Percentiles rank a stretch among this genome's conserved stretches.
phyloP scores from a whole-genome alignment of 92 coral and sea anemone genomes.

The Porites evermanni region DNA sequence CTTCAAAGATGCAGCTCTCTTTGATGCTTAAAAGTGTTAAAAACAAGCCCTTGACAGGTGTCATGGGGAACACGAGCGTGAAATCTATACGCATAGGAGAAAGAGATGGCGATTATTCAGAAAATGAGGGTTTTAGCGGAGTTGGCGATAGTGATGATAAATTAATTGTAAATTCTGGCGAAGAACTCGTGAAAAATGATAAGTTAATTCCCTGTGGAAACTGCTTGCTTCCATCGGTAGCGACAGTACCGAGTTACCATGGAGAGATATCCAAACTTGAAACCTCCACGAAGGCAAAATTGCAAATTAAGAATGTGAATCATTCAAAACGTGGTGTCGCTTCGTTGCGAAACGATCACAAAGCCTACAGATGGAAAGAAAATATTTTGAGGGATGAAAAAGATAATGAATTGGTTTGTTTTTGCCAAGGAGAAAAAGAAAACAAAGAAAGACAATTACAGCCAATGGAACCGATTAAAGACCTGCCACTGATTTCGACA shows the following conservation, averaged over 20 bases:
- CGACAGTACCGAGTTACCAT: constrained; percentile 65
- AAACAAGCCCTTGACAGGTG: constrained; percentile 73
- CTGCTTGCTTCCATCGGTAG: constrained; percentile 65
- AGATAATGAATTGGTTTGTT: constrained; percentile 13
- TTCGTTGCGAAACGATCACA: constrained; percentile 13
- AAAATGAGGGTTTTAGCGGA: constrained; percentile 12
- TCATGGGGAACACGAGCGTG: constrained; percentile 26
- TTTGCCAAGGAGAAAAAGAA: constrained; percentile 38
- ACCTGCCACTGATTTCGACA: constrained; percentile 62
- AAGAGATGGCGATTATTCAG: constrained; percentile 21
- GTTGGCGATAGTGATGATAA: not conserved
- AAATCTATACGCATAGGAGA: constrained; percentile 56
- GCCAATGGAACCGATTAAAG: constrained; percentile 7
- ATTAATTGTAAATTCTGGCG: constrained; percentile 12
- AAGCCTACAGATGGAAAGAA: constrained; percentile 71
- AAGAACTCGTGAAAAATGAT: constrained; percentile 7
- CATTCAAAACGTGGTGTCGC: constrained; percentile 35
- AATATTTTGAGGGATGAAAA: constrained; percentile 27
- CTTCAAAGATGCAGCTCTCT: constrained; percentile 71
- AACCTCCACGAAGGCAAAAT: constrained; percentile 30
- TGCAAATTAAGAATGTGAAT: constrained; percentile 44
- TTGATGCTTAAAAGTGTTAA: constrained; percentile 52
- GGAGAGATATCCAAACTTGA: constrained; percentile 54
- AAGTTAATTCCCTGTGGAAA: constrained; percentile 25
- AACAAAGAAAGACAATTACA: constrained; percentile 19